A percentile compares a stretch with the other conserved stretches of the same genome.
Conservation (phyloP, 2,888 invertebrate genomes). For the Cataglyphis rosenhaueri region DNA sequence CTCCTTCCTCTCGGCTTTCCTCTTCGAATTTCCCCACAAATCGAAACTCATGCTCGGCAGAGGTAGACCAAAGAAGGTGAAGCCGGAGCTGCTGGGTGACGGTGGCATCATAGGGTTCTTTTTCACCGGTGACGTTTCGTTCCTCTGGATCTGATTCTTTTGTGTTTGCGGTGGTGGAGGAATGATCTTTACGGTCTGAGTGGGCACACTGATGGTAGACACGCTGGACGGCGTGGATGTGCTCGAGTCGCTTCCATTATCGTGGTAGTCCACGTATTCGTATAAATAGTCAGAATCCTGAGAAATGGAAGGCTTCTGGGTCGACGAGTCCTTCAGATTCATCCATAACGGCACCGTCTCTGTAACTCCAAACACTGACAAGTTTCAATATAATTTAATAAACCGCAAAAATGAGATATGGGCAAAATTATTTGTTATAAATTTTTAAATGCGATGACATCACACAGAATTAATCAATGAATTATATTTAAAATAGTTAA, state of each 20-base stretch:
- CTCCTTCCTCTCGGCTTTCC: conserved; percentile 84
- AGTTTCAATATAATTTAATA: conserved; percentile 1
- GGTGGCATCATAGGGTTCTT: conserved; percentile 81
- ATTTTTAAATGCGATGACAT: conserved; percentile 1
- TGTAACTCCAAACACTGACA: conserved; percentile 86
- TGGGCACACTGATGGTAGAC: conserved; percentile 41
- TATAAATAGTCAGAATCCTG: conserved; percentile 90
- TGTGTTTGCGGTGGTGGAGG: conserved; percentile 67
- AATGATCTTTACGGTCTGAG: conserved; percentile 34
- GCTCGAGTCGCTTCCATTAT: conserved; percentile 83
- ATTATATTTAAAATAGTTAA: not conserved
- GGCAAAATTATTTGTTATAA: not conserved
- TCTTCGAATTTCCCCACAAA: conserved; percentile 86
- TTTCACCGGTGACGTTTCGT: conserved; percentile 64
- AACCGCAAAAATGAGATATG: not conserved
- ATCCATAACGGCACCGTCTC: conserved; percentile 88
- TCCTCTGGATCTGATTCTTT: conserved; percentile 33
- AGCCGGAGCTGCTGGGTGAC: conserved; percentile 88
- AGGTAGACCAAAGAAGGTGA: conserved; percentile 95
- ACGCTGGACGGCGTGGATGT: conserved; percentile 30
- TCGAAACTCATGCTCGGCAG: conserved; percentile 91
- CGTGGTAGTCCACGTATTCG: conserved; percentile 92
- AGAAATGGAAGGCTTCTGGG: conserved; percentile 79
- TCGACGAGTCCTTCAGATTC: conserved; percentile 87
- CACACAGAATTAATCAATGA: not conserved